Conservation (phyloP, 2,888 invertebrate species). For the Trichopoda pennipes region DNA sequence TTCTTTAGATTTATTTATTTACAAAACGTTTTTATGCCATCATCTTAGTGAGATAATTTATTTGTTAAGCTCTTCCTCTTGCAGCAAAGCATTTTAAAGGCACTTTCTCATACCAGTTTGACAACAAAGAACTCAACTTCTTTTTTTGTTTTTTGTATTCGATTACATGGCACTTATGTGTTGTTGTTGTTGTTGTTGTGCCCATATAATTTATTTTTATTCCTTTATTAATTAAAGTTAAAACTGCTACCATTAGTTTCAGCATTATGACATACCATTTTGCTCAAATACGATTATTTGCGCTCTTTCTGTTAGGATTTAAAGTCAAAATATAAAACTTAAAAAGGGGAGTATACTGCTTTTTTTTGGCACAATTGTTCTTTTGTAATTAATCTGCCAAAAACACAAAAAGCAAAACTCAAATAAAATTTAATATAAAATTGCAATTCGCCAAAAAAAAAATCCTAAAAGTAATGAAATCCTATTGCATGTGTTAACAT, state of each 20-base stretch:
- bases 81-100: neutral
- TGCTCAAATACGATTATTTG: conserved; percentile 52
- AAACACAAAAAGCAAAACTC: conserved; percentile 13
- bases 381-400: conserved; percentile 49
- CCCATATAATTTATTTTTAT: conserved; percentile 21
- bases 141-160: neutral
- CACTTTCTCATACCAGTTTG: neutral
- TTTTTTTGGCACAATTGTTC: conserved; percentile 30
- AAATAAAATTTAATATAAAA: conserved; percentile 26
- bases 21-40: neutral
- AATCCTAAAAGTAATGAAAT: conserved; percentile 6
- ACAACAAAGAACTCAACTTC: neutral
- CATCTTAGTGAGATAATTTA: conserved; percentile 5
- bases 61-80: neutral
- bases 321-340: conserved; percentile 46
- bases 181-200: neutral
- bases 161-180: conserved; percentile 8
- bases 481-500: conserved; percentile 42
- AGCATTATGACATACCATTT: conserved; percentile 13
- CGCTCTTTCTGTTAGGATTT: conserved; percentile 61
- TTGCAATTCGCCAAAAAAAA: conserved; percentile 1
- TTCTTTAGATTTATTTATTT: neutral
- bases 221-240: conserved; percentile 5
- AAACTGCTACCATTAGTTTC: conserved; percentile 14
- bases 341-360: neutral